A percentile compares a stretch with the other conserved stretches of the same genome.
These are phyloP conservation scores for Indri indri DNA, from an alignment of 2,113 vertebrate genomes.

Conservation along the genomic window DNA sequence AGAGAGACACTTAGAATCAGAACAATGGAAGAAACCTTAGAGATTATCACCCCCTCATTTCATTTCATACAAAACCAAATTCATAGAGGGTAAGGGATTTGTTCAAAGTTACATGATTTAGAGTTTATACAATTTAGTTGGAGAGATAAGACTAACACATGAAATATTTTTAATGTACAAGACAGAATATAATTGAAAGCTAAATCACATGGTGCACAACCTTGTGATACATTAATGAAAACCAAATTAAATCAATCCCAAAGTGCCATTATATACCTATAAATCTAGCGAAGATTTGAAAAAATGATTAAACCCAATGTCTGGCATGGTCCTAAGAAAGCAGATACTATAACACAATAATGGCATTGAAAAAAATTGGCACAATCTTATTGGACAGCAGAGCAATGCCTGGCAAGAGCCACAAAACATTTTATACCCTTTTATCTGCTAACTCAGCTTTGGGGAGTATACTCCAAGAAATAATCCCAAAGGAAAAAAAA, in stretches of 20 bases:
- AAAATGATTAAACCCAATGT: background rate
- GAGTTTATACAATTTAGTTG: constrained; percentile 21
- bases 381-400: background rate
- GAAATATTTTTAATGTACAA: constrained; percentile 21
- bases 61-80: constrained; percentile 41
- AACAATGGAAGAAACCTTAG: constrained; percentile 13
- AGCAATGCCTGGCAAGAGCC: background rate
- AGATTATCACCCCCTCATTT: background rate
- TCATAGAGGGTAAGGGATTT: constrained; percentile 34
- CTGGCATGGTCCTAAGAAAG: background rate
- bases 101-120: constrained; percentile 3
- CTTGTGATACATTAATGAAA: constrained; percentile 43
- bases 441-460: constrained; percentile 37
- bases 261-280: background rate
- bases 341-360: constrained; percentile 5
- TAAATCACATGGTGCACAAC: background rate
- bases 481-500: background rate
- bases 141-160: constrained; percentile 20
- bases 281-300: constrained; percentile 19
- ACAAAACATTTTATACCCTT: constrained; percentile 39
- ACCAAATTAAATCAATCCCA: constrained; percentile 45
- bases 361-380: constrained; percentile 26
- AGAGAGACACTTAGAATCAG: constrained; percentile 26
- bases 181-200: constrained; percentile 25
- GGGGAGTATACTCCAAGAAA: constrained; percentile 29